These are phyloP conservation scores for Laupala kohalensis DNA, from an alignment of 1,140 invertebrate species.

Conservation along the genomic window DNA sequence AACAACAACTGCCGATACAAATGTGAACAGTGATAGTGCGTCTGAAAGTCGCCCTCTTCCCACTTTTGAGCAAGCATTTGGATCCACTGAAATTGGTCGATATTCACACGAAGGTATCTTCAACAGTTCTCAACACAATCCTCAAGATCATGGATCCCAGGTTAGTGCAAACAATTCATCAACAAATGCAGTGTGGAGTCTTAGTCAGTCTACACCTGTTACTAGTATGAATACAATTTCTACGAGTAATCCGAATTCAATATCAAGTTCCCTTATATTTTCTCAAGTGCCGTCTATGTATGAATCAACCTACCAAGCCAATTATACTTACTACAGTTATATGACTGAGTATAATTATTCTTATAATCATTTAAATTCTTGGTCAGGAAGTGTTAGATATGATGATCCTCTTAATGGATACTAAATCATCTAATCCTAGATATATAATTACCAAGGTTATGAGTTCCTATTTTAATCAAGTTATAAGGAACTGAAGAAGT, in stretches of 20 bases:
- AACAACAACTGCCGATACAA: no score
- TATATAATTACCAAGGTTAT: background rate
- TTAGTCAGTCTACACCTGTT: background rate
- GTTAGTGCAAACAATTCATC: background rate
- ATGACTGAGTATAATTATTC: background rate
- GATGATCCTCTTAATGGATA: background rate
- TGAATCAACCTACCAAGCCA: background rate
- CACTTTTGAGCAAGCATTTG: slow-evolving; percentile 62
- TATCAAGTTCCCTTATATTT: background rate
- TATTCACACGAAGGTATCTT: slow-evolving; percentile 42
- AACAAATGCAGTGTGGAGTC: background rate
- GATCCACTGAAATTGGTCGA: slow-evolving; percentile 60
- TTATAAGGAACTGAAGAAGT: background rate
- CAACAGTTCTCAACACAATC: slow-evolving; percentile 24
- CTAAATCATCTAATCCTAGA: background rate
- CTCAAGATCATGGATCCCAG: slow-evolving; percentile 21
- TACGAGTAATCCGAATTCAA: background rate
- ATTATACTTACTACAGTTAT: background rate
- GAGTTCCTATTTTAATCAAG: background rate
- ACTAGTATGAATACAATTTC: background rate
- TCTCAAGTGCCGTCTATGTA: background rate
- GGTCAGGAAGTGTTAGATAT: background rate
- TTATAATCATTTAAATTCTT: background rate
- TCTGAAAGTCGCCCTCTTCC: slow-evolving; percentile 36
- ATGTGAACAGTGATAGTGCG: background rate